Percentiles rank a stretch among this genome's conserved stretches.
Evolutionary conservation across 35 echinoderm and acorn worm species (phyloP).

Genomic region (Apostichopus japonicus): DNA sequence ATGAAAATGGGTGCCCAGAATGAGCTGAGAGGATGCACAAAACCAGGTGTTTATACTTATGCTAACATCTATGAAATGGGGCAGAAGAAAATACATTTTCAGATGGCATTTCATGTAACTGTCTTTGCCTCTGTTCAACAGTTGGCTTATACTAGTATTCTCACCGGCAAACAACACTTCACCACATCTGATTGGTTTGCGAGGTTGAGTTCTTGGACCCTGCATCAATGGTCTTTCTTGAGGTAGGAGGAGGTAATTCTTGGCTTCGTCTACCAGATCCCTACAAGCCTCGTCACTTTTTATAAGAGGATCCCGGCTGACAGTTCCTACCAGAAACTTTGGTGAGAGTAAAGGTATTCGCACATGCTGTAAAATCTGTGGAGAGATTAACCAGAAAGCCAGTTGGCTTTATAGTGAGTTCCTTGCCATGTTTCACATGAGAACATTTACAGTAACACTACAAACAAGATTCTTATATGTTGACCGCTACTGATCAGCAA

Average conservation of each 20-base stretch:
- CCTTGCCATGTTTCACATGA: too few species aligned
- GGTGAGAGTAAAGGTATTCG: constrained; percentile 88
- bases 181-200: constrained; percentile 95
- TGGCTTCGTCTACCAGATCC: constrained; percentile 98
- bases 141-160: neutral
- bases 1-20: too few species aligned
- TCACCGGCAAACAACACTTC: constrained; percentile 99
- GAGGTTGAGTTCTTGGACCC: constrained; percentile 87
- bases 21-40: too few species aligned
- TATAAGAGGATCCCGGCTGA: constrained; percentile 90
- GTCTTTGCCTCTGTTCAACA: too few species aligned
- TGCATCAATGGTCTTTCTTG: constrained; percentile 99
- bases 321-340: constrained; percentile 98
- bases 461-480: too few species aligned
- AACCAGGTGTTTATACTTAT: too few species aligned
- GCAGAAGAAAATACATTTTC: too few species aligned
- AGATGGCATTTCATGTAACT: too few species aligned
- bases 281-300: constrained; percentile 96
- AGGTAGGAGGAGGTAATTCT: constrained; percentile 94
- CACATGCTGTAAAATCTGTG: constrained; percentile 88
- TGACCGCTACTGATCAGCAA: too few species aligned
- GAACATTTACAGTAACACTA: too few species aligned
- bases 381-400: neutral
- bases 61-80: too few species aligned
- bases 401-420: too few species aligned